These are phyloP conservation scores for Oophaga pumilio DNA, from an alignment of 2,113 vertebrate genomes.

Conservation along the genomic window DNA sequence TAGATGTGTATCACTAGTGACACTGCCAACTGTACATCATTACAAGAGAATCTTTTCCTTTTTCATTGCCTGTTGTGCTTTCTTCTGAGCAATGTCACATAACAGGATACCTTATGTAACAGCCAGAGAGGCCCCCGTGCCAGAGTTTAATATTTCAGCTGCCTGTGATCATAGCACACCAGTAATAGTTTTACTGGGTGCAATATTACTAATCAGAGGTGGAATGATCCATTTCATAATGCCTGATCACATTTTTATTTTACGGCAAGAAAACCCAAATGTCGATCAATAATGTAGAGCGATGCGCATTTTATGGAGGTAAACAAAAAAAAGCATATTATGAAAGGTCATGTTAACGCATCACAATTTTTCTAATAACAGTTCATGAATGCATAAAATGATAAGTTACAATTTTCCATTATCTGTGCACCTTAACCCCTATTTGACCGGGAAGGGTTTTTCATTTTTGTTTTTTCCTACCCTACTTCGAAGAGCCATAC, in stretches of 20 bases:
- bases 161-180: conserved; percentile 32
- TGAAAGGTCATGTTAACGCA: neutral
- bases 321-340: neutral
- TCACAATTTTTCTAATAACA: neutral
- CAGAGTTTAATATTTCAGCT: conserved; percentile 28
- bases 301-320: neutral
- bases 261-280: neutral
- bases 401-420: too few relatives aligned
- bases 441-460: too few relatives aligned
- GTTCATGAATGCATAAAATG: too few relatives aligned
- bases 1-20: neutral
- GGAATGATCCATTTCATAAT: neutral
- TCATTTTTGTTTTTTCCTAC: too few relatives aligned
- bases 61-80: conserved; percentile 2
- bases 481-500: too few relatives aligned
- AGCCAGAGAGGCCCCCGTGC: conserved; percentile 3
- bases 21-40: neutral
- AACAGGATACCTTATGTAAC: conserved; percentile 52
- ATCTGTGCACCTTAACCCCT: too few relatives aligned
- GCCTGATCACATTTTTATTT: conserved; percentile 1
- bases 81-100: conserved; percentile 15
- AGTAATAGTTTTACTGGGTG: conserved; percentile 25
- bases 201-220: conserved; percentile 21
- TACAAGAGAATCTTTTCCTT: neutral
- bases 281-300: neutral